phyloP scores from a whole-genome alignment of 1,140 invertebrate species.

The Cyphomyrmex costatus region DNA sequence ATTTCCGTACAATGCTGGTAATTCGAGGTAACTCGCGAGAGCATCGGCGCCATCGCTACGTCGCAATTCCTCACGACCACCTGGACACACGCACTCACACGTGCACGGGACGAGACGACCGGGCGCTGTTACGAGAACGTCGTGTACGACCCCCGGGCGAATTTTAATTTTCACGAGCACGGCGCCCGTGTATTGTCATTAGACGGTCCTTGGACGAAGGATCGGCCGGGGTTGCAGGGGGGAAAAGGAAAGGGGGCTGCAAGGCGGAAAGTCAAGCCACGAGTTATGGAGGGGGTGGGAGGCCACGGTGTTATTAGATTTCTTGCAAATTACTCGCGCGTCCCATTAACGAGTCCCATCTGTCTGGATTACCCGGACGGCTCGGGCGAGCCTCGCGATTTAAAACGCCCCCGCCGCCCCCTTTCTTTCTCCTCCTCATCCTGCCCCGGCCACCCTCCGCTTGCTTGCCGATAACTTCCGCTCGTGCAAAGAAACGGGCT shows the following conservation, averaged over 20 bases:
- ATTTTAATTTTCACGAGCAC: conserved; percentile 80
- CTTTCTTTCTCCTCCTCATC: conserved; percentile 48
- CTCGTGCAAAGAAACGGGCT: conserved; percentile 49
- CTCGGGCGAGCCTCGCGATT: conserved; percentile 71
- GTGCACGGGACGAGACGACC: not conserved
- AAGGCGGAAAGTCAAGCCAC: conserved; percentile 69
- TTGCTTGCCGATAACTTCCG: conserved; percentile 31
- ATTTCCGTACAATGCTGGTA: not conserved
- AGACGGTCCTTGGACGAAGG: conserved; percentile 68
- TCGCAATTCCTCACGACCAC: conserved; percentile 39
- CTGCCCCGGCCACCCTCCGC: not conserved
- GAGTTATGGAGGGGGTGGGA: conserved; percentile 74
- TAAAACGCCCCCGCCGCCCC: conserved; percentile 65
- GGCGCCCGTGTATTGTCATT: conserved; percentile 79
- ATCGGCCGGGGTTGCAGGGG: conserved; percentile 23
- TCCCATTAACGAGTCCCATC: conserved; percentile 83
- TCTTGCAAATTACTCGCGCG: conserved; percentile 83
- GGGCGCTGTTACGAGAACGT: conserved; percentile 38
- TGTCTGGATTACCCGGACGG: conserved; percentile 80
- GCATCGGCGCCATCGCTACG: conserved; percentile 46
- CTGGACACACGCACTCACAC: conserved; percentile 38
- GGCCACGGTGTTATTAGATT: conserved; percentile 81
- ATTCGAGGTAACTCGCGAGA: conserved; percentile 25
- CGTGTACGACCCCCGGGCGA: conserved; percentile 70
- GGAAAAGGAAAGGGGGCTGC: not conserved